Conservation (phyloP, 2,113 vertebrate genomes). For the Phalacrocorax pelagicus region DNA sequence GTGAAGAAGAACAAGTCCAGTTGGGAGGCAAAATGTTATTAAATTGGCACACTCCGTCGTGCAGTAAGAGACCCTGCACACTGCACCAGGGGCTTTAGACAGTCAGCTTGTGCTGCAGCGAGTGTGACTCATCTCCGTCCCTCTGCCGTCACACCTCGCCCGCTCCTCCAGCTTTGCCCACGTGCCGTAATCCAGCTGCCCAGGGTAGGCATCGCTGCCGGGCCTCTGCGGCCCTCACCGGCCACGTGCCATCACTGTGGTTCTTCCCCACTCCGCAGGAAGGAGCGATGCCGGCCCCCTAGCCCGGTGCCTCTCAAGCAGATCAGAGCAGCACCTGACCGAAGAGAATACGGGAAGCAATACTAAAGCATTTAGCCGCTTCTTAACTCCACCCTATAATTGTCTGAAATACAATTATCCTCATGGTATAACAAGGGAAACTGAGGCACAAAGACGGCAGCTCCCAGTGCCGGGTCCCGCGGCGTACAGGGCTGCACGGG, state of each 20-base stretch:
- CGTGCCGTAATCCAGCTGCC: fast-evolving
- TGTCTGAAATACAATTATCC: not conserved
- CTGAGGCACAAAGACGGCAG: not conserved
- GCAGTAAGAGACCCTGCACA: not conserved
- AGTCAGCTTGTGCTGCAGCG: not conserved
- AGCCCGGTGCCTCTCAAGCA: not conserved
- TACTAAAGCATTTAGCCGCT: not conserved
- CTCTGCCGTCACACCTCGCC: not conserved
- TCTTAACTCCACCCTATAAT: not conserved
- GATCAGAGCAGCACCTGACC: not conserved
- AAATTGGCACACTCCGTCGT: not conserved
- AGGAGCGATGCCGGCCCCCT: not conserved
- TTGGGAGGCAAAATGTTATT: not conserved
- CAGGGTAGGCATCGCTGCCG: not conserved
- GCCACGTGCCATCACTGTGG: not conserved
- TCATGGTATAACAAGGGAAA: not conserved
- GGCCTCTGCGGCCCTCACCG: not conserved
- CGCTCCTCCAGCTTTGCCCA: not conserved
- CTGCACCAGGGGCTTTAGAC: not conserved
- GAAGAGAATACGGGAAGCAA: not conserved
- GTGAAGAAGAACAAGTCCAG: not conserved
- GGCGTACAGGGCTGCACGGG: fast-evolving
- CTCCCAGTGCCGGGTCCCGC: not conserved
- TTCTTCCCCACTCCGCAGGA: not conserved
- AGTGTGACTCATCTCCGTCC: not conserved